Evolutionary conservation across 2,113 vertebrate genomes (phyloP).

Genomic region (Gymnarchus niloticus): DNA sequence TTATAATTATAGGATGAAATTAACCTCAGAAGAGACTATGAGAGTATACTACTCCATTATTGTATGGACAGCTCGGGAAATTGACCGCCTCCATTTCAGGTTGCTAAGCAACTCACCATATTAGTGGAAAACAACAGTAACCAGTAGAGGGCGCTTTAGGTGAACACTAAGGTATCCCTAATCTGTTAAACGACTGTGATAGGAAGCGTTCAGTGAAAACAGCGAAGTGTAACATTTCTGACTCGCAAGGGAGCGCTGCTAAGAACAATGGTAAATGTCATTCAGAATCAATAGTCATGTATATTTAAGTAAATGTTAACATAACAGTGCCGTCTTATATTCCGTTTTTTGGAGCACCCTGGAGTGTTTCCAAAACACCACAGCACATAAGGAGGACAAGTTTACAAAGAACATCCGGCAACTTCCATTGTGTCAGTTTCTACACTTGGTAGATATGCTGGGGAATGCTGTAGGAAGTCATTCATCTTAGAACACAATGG

Average conservation of each 20-base stretch:
- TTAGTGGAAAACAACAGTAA: neutral
- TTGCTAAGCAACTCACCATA: slow-evolving; percentile 17
- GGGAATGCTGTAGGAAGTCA: slow-evolving; percentile 15
- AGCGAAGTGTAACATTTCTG: neutral
- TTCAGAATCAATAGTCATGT: neutral
- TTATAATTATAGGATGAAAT: neutral
- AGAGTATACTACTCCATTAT: neutral
- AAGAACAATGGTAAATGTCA: neutral
- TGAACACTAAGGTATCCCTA: neutral
- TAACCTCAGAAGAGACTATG: neutral
- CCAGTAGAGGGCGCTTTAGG: slow-evolving; percentile 8
- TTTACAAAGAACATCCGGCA: slow-evolving; percentile 20
- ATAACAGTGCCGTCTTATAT: neutral
- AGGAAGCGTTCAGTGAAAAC: neutral
- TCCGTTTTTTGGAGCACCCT: neutral
- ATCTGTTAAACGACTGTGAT: neutral
- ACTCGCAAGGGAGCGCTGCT: neutral
- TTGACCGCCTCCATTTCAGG: neutral
- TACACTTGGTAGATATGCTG: slow-evolving; percentile 16
- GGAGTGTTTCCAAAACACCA: neutral
- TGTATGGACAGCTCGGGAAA: no score
- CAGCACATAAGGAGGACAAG: neutral
- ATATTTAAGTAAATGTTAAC: slow-evolving; percentile 1
- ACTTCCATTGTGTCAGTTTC: neutral
- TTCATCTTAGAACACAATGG: slow-evolving; percentile 26